Evolutionary conservation across 2,113 vertebrate genomes (phyloP), one percentile per base, ranked within the genome.

Genomic region (Eolophus roseicapilla): DNA sequence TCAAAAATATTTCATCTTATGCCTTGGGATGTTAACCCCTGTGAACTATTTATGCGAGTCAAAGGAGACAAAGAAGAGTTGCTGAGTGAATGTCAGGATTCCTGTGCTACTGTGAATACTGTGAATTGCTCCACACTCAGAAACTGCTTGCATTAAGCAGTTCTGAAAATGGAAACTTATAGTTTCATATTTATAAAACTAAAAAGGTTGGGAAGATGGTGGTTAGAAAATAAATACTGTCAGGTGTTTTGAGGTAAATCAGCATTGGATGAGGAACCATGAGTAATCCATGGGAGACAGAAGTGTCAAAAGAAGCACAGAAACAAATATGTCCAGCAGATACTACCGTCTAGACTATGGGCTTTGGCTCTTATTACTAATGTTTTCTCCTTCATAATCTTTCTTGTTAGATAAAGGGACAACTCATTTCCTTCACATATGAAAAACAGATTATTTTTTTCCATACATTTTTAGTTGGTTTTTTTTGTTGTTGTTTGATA

Each of bases 331-430:
- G 44, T 59, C 50, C 37, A 78, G 62, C 52, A 94, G 64, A 88
- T 76, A 92, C 35, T 57, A 25, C 63, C 85, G 94, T 93, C 92
- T 97, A 96, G 94, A 96, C 92, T 82, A 86, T 37, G 31, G 81
- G 93, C 86, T 94, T 96, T 97, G 86, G 67, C 85, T 89, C 23
- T 70, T 77, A 82, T 86, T 86, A 81, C 59, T 57, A 71, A 14
- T 77, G 62, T 91, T 92, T 94, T 95, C 55, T 96, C 77, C 81
- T 95, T 88, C 53, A 86, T 82, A 94, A 84, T 92, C 41, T 90
- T 37, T 62, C n/a, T 49, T 80, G 39, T 93, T 88, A 90, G 76
- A 89, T 90, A 95, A 94, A 94, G 37, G 46, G 63, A 91, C 53
- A 80, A 80, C 31, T 95, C 43, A 93, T 88, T 97, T 96, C 88